Percentiles rank a stretch among this genome's conserved stretches.
Evolutionary conservation across 1,140 invertebrate genomes (phyloP).

Genomic region (Bombus sibiricus): DNA sequence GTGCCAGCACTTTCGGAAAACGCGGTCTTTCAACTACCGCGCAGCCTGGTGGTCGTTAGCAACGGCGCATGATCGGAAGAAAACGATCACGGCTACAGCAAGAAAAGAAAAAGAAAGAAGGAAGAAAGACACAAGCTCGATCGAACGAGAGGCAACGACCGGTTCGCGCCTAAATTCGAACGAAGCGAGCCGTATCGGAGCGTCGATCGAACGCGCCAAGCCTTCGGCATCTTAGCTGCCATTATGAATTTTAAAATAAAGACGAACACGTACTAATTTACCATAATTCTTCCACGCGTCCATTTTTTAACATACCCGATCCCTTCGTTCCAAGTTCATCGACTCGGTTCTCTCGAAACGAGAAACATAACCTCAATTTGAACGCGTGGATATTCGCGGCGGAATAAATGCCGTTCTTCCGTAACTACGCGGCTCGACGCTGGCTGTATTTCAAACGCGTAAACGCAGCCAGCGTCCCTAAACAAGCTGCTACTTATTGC

Average conservation of each 20-base stretch:
- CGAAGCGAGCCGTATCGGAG: not conserved
- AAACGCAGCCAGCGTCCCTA: constrained; percentile 17
- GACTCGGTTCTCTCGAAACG: not conserved
- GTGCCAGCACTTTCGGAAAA: constrained; percentile 15
- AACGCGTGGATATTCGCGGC: not conserved
- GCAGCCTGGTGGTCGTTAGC: not conserved
- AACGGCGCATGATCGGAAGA: not conserved
- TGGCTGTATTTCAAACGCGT: constrained; percentile 32
- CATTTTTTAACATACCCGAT: not conserved
- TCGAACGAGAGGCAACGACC: not conserved
- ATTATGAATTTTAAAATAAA: not conserved
- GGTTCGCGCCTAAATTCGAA: constrained; percentile 9
- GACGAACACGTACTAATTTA: not conserved
- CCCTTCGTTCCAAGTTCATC: not conserved
- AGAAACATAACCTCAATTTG: no score
- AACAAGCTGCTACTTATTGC: not conserved
- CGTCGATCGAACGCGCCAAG: not conserved
- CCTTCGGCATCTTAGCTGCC: not conserved
- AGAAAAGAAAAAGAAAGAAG: no score
- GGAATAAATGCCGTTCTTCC: not conserved
- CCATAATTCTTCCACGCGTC: not conserved
- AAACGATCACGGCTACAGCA: no score
- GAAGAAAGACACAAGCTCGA: not conserved
- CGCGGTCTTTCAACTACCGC: not conserved
- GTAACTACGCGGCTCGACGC: not conserved